Base-by-base conservation (phyloP, 2,888 invertebrate species). In the Linyphia triangularis region DNA sequence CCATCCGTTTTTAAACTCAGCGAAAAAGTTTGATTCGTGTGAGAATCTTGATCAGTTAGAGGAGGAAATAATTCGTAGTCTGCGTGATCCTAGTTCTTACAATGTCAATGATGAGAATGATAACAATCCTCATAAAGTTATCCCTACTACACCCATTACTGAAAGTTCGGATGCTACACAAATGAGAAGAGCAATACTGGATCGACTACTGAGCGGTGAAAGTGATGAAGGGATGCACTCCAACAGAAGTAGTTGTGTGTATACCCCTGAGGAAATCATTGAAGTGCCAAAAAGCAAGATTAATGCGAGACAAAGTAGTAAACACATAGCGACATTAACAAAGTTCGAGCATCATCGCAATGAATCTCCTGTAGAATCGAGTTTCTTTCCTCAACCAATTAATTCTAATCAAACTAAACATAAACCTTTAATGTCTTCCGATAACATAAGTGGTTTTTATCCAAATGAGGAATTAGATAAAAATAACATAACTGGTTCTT, bases 11-110 rank as follows among this genome's bases (percentile, higher is more conserved):
- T 33, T n/a, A 19, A 59, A 57, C 40, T 7, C 13, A 13, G 19
- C 43, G 10, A 73, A 59, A 24, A 51, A 28, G 26, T 88, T 88
- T 19, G 83, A 88, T 33, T 88, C 88, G 19, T 88, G 88, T 22
- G 88, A 88, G 51, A 88, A 82, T 57, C 75, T 88, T 22, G 82
- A 83, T 24, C 88, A 83, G 28, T 19, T 88, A 3, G 88, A 88
- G 43, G 88, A 88, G 33, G 83, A 88, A 37, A 83, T 88, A 5
- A 88, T 88, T 26, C 61, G 78, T 16, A 88, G 83, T 24, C 28
- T 88, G 1, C 75, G 61, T 30, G 73, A 65, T 19, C 73, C 75
- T 0, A 9, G 9, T 9, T 33, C 33, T 9, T n/a, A n/a, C n/a
- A n/a, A n/a, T n/a, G n/a, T n/a, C n/a, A n/a, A n/a, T n/a, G n/a